Evolutionary conservation across 2,797 vertebrate species (phyloP).

Genomic region (Lutjanus argentimaculatus): DNA sequence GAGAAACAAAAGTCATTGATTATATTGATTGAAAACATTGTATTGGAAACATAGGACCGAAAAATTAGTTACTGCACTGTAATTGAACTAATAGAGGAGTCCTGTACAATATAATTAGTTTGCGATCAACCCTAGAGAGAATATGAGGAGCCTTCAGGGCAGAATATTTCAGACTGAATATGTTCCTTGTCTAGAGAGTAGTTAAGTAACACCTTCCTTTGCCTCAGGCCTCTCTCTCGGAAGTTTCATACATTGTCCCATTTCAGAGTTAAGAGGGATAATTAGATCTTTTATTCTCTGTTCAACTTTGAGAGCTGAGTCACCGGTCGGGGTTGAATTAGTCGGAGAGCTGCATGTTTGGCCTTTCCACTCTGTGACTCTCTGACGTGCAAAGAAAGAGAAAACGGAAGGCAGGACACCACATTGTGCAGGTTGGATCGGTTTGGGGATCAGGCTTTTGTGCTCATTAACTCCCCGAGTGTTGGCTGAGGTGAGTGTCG

Average conservation of each 20-base stretch:
- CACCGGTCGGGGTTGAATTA: conserved; percentile 65
- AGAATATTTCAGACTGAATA: conserved; percentile 21
- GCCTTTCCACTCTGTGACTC: conserved; percentile 73
- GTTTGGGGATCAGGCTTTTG: conserved; percentile 66
- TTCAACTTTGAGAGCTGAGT: conserved; percentile 73
- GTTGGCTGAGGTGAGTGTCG: conserved; percentile 63
- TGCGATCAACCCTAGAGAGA: background rate
- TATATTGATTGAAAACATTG: background rate
- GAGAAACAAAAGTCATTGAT: background rate
- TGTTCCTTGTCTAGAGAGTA: conserved; percentile 25
- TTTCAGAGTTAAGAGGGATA: conserved; percentile 60
- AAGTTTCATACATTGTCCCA: conserved; percentile 50
- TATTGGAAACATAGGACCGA: background rate
- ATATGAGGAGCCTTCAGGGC: conserved; percentile 3
- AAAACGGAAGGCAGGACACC: conserved; percentile 49
- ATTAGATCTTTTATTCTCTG: conserved; percentile 74
- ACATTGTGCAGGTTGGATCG: conserved; percentile 51
- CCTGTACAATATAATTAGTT: conserved; percentile 18
- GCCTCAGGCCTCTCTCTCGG: conserved; percentile 13
- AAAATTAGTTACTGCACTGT: background rate
- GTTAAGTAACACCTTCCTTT: conserved; percentile 24
- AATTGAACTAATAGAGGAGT: conserved; percentile 10
- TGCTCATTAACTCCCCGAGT: conserved; percentile 78
- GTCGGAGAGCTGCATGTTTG: conserved; percentile 72
- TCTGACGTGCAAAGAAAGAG: conserved; percentile 59